Base-by-base conservation (phyloP, 1,140 invertebrate genomes). In the Cydia amplana region DNA sequence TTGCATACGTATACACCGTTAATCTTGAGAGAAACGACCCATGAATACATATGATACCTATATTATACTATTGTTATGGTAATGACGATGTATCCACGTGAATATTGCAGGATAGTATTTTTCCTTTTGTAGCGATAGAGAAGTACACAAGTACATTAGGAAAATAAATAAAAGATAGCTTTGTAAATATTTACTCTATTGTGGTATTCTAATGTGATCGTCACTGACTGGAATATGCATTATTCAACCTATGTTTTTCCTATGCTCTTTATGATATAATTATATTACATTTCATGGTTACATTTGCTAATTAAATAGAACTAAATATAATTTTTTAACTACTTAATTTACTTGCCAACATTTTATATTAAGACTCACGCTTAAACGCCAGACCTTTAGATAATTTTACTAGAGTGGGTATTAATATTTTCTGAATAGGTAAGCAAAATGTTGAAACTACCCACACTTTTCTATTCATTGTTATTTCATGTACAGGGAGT, bases 1-100 rank as follows among this genome's bases (percentile, higher is more conserved):
- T 70, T 70, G 65, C 65, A 70, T 70, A 70, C 65, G 65, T 70
- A 40, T 20, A 70, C 65, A 70, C n/a, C n/a, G 65, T 70, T 70
- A 70, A 70, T 70, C 32, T 36, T 40, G n/a, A 12, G n/a, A 70
- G 65, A 36, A 70, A 70, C 32, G 65, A 12, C 32, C 32, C 6
- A 40, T 43, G 65, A 40, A 70, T 70, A 70, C 18, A 40, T 70
- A 36, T 67, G 18, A 70, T 40, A 67, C 25, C 25, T 67, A 67
- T 67, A 67, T 67, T 16, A n/a, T 32, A 43, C 32, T 70, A 16
- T 70, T 70, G 36, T 70, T 43, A 70, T 70, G 65, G 65, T 70
- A 70, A 70, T 70, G 65, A 18, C 32, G 32, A 18, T 18, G 64
- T 67, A 67, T 0, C 4, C 25, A 36, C 65, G 65, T 32, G n/a